Evolutionary conservation across 1,140 invertebrate genomes (phyloP), one percentile per base, ranked within the genome.

Genomic region (Psilanteris sp.): DNA sequence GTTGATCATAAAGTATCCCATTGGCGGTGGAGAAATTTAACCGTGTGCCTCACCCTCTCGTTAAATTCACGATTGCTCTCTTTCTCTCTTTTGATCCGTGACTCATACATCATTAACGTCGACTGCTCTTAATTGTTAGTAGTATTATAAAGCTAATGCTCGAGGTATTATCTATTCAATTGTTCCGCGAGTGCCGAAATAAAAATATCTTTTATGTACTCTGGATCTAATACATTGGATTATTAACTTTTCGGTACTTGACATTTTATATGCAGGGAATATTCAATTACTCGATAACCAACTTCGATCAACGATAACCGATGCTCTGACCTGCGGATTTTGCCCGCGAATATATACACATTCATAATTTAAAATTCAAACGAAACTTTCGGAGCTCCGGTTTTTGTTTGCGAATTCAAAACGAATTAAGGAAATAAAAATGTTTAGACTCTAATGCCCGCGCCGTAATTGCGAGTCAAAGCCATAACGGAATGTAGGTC

Each of bases 1-100:
- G 48, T 75, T 61, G 67, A 74, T 80, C 81, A 68, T 83, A 83
- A 83, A 83, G 74, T 78, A 59, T 78, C 79, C 66, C 70, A 83
- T 81, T 77, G 81, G 73, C 50, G 48, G 36, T 9, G 29, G 29
- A 44, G 43, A 66, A 59, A 66, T 79, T 75, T 34, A 8, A 72
- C 43, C 32, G 36, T 50, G 70, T 48, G 10, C 44, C 2, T 52
- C 24, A 37, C 41, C 62, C 37, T 39, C 27, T 24, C 43, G 24
- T 18, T 34, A 13, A 32, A 62, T 48, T 32, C 34, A 11, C 18
- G 27, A 54, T 27, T 55, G 15, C 36, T 50, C 20, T 76, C 57
- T 43, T 59, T 46, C 48, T 44, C 29, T 62, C 29, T 37, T 48
- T 7, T 22, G 16, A 20, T 11, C 39, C 39, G 3, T 50, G 16